Evolutionary conservation across 2,888 invertebrate species (phyloP), one percentile per base, ranked within the genome.

Genomic region (Pemphredon lugubris): DNA sequence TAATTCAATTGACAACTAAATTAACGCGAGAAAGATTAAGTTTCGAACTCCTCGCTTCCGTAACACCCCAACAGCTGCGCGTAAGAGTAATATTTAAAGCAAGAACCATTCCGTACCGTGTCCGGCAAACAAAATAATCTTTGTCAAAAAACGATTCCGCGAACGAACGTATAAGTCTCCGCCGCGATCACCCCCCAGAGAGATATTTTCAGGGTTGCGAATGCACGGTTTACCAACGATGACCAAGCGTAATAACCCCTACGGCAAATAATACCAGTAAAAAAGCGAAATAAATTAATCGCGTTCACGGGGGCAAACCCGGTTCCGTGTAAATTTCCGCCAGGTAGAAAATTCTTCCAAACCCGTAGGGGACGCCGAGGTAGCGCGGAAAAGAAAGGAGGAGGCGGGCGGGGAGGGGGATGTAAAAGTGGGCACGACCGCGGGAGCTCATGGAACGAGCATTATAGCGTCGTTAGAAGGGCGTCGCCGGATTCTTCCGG

Each of bases 401-500:
- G 16, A 9, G 20, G 1, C n/a, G 37, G 26, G 13, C 1, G 11
- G 13, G 2, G 23, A 11, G 45, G 13, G 5, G 37, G 20, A 44
- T 26, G 47, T 40, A 48, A 55, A 30, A 51, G 32, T 13, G 32
- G 50, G 13, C 61, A 34, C 32, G 73, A 77, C 77, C 77, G 77
- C 67, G 72, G 72, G 80, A 80, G 48, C 54, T 44, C 68, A 34
- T 34, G 60, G 55, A 75, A 75, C 68, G 77, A 79, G 74, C 63
- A 77, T 82, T 82, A 83, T 81, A 76, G 81, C 77, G 73, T 82
- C 81, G 81, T 83, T 83, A 83, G 76, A 64, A 73, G 79, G 76
- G 80, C 83, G 83, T 82, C 74, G 71, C 69, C 68, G 67, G 55
- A 75, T 76, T 83, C 76, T 78, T 82, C 73, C 79, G 72, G 73